These are phyloP conservation scores for Heterochromis multidens DNA, from an alignment of 2,113 vertebrate genomes.

Conservation along the genomic window DNA sequence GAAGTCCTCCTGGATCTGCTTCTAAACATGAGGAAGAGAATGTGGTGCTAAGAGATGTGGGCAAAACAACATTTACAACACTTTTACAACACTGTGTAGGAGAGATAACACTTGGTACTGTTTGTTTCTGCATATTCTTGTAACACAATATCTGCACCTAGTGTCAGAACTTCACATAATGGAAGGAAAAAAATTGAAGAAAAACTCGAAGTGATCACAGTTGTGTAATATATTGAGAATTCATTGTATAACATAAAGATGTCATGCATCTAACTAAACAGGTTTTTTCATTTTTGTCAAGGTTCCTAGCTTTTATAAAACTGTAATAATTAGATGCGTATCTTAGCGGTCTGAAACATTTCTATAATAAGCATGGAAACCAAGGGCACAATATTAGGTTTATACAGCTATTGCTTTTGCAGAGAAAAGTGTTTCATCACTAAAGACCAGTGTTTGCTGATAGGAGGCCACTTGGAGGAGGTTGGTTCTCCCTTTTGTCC, in stretches of 20 bases:
- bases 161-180: neutral
- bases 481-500: neutral
- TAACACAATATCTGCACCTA: neutral
- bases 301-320: neutral
- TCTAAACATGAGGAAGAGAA: slow-evolving; percentile 33
- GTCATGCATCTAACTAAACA: neutral
- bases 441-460: neutral
- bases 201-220: neutral
- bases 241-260: neutral
- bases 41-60: neutral
- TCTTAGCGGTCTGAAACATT: neutral
- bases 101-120: neutral
- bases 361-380: neutral
- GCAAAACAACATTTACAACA: slow-evolving; percentile 2
- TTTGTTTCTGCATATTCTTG: neutral
- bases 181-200: neutral
- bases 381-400: neutral
- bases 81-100: neutral
- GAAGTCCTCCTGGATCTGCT: slow-evolving; percentile 61
- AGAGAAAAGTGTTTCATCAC: neutral
- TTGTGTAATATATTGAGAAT: neutral
- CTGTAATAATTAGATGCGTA: neutral
- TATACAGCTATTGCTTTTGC: neutral
- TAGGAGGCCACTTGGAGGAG: neutral
- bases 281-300: neutral